Base-by-base conservation (phyloP, 2,888 invertebrate genomes). In the Acleris emargana region DNA sequence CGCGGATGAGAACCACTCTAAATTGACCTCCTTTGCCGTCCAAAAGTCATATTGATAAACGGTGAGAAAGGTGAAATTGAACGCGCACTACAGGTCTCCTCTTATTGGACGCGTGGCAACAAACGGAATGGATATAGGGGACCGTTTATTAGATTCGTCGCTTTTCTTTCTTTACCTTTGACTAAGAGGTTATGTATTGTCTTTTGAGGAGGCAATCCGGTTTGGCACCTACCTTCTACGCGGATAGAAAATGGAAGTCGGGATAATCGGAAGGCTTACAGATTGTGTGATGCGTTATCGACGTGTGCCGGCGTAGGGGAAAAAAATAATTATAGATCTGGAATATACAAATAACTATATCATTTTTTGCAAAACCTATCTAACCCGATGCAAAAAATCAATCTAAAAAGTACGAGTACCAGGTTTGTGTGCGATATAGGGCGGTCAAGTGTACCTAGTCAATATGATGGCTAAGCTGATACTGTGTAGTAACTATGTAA, bases 91-190 rank as follows among this genome's bases (percentile, higher is more conserved):
- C 73, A 76, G 88, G 71, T 86, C 91, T 76, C 69, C 70, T 74
- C 80, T 76, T 68, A 75, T 72, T 89, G 88, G 91, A 80, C 83
- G 77, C 79, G 79, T 81, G 79, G 78, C 81, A 78, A 84, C 87
- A 89, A 89, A 89, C 87, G 84, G 85, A 89, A 90, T 89, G 82
- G 88, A 89, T 87, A 88, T 84, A 83, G 81, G 55, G 80, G 79
- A 72, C 76, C 84, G 85, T 89, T 90, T 91, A 91, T 91, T 91
- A 91, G 89, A 90, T 90, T 89, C 87, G 87, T 82, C 84, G 84
- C 82, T 86, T 89, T 88, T 86, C 64, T 86, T 89, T 89, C 86
- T 87, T 87, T 88, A 89, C 89, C 87, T 90, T 87, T 88, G 87
- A 86, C 87, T 78, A 83, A 81, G 80, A 86, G 83, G 84, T 81